A percentile compares a stretch with the other conserved stretches of the same genome.
Conservation (phyloP, 2,888 invertebrate genomes). For the Caenorhabditis sp. region DNA sequence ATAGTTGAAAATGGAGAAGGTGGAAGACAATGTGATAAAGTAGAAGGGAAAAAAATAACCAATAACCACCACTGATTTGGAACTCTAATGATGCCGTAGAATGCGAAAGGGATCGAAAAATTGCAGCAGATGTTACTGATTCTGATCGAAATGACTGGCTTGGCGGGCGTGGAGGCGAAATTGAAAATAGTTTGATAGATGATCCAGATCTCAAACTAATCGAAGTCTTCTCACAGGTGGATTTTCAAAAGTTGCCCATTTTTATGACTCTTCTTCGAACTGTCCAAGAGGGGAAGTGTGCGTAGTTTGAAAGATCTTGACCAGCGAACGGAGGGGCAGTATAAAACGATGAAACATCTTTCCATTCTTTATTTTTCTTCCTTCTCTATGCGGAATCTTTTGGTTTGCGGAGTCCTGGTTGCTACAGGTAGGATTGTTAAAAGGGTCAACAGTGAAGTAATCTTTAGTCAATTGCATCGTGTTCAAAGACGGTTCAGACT, state of each 20-base stretch:
- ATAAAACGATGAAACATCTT: neutral
- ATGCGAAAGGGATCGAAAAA: conserved; percentile 1
- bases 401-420: neutral
- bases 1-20: neutral
- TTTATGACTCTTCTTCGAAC: neutral
- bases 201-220: neutral
- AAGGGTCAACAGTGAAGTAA: neutral
- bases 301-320: neutral
- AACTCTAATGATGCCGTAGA: neutral
- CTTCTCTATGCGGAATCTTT: neutral
- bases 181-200: no score
- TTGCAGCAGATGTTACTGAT: no score
- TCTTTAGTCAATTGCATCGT: neutral
- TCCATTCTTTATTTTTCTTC: neutral
- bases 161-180: no score
- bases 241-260: no score
- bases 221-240: neutral
- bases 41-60: conserved; percentile 10
- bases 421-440: neutral
- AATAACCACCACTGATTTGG: neutral
- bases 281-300: neutral
- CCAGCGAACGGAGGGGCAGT: no score
- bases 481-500: neutral
- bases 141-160: no score
- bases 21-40: conserved; percentile 21